Percentiles rank a stretch among this genome's conserved stretches.
Conservation (phyloP, 92 coral and sea anemone species). For the Blastomussa wellsi region DNA sequence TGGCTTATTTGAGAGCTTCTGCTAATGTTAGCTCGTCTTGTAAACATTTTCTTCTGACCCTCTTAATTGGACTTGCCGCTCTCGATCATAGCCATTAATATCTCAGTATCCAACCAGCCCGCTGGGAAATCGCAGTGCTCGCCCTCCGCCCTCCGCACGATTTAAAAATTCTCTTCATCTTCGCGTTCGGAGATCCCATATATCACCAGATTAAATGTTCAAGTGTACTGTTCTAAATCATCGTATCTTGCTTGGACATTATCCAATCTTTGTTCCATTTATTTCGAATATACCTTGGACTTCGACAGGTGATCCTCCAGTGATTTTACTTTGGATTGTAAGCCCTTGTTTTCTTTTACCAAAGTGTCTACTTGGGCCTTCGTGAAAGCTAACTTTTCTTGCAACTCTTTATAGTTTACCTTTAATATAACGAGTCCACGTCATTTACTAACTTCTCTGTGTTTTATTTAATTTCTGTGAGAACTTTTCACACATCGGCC, state of each 20-base stretch:
- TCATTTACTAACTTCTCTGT: too few relatives aligned
- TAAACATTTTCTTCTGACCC: not conserved
- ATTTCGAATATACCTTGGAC: not conserved
- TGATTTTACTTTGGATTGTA: slow-evolving; percentile 2
- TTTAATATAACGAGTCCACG: not conserved
- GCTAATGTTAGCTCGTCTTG: not conserved
- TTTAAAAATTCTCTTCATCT: too few relatives aligned
- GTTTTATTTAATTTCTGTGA: too few relatives aligned
- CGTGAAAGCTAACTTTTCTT: not conserved
- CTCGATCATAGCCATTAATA: slow-evolving; percentile 26
- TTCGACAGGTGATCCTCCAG: slow-evolving; percentile 4
- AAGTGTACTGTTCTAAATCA: slow-evolving; percentile 6
- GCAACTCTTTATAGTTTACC: not conserved
- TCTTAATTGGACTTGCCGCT: slow-evolving; percentile 10
- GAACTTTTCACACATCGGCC: too few relatives aligned
- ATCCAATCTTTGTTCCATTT: not conserved
- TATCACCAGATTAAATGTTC: slow-evolving; percentile 11
- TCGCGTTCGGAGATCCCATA: too few relatives aligned
- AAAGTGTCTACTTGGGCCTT: slow-evolving; percentile 8
- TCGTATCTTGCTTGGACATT: slow-evolving; percentile 3
- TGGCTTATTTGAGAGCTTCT: too few relatives aligned
- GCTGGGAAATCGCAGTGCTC: slow-evolving; percentile 3
- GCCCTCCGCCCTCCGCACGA: too few relatives aligned
- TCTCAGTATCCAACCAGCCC: slow-evolving; percentile 22
- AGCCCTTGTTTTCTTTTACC: not conserved